phyloP scores from a whole-genome alignment of 2,113 vertebrate genomes.

The Xenopus laevis region DNA sequence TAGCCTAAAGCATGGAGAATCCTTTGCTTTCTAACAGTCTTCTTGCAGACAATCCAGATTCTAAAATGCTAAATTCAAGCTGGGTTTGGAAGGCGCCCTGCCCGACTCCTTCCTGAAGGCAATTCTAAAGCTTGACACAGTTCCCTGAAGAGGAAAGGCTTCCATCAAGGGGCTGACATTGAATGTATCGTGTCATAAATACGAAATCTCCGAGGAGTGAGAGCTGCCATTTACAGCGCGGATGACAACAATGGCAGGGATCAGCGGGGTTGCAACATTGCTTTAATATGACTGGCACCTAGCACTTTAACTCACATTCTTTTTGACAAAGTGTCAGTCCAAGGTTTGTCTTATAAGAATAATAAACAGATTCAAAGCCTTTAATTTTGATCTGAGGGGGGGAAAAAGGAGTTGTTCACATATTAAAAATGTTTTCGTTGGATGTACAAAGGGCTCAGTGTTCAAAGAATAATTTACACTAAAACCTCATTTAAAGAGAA shows the following conservation, averaged over 20 bases:
- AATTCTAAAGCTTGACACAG: slow-evolving; percentile 56
- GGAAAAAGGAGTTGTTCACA: no score
- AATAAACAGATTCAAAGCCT: slow-evolving; percentile 53
- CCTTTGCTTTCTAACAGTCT: slow-evolving; percentile 51
- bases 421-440: no score
- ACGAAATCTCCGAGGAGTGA: slow-evolving; percentile 67
- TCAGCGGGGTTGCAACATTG: slow-evolving; percentile 61
- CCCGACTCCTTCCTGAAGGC: slow-evolving; percentile 75
- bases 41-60: slow-evolving; percentile 55
- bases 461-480: no score
- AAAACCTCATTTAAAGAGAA: no score
- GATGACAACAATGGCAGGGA: slow-evolving; percentile 63
- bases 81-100: slow-evolving; percentile 56
- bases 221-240: slow-evolving; percentile 81
- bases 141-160: slow-evolving; percentile 62
- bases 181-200: slow-evolving; percentile 75
- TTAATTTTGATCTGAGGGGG: neutral
- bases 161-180: slow-evolving; percentile 74
- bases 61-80: slow-evolving; percentile 39
- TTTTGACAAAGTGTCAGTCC: slow-evolving; percentile 81
- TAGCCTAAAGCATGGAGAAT: slow-evolving; percentile 59
- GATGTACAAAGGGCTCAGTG: no score
- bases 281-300: slow-evolving; percentile 80
- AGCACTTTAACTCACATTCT: slow-evolving; percentile 69
- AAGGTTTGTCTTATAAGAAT: slow-evolving; percentile 64